Base-by-base conservation (phyloP, 2,797 vertebrate species). In the Cercopithecus diana region DNA sequence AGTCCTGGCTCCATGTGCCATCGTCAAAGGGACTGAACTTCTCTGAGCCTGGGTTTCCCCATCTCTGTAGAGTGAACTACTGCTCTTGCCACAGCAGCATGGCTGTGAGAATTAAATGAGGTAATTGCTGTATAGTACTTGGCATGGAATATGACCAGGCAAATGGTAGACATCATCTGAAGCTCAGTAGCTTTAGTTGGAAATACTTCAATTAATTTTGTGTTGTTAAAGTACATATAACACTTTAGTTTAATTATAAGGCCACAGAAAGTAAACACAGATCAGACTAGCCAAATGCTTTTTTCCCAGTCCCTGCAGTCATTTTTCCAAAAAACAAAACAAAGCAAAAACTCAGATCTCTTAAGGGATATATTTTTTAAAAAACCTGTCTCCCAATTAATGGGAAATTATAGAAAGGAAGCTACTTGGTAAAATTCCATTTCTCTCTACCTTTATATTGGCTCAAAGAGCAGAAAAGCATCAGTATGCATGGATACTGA, bases 191-290 rank as follows among this genome's bases (percentile, higher is more conserved):
- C 48, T 88, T 72, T 81, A 61, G 72, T 39, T 80, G 50, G 72
- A 76, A 95, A 55, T 72, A 57, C 48, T 80, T 13, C 22, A 61
- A 36, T 41, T 86, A 61, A 80, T 55, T 90, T 83, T 88, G 19
- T 76, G 48, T 89, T 79, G 33, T 48, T 52, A 75, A 94, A 87
- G 45, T 45, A 57, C 33, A 70, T 33, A 64, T 55, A 76, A 57
- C 70, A 50, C 55, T 90, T 96, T 33, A 64, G 43, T 81, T 89
- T 95, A 90, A 96, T 83, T 77, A 17, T 57, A 85, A 72, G 57
- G 58, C 41, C 36, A 55, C 45, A 15, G 1, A 33, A 88, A 95
- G 28, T 79, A 75, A 88, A 84, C 28, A 36, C 15, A 84, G 55
- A 72, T 57, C 86, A 24, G 48, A 22, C 12, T 43, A 52, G 67